Evolutionary conservation across 2,797 vertebrate genomes (phyloP), one percentile per base, ranked within the genome.

Genomic region (Anomalospiza imberbis): DNA sequence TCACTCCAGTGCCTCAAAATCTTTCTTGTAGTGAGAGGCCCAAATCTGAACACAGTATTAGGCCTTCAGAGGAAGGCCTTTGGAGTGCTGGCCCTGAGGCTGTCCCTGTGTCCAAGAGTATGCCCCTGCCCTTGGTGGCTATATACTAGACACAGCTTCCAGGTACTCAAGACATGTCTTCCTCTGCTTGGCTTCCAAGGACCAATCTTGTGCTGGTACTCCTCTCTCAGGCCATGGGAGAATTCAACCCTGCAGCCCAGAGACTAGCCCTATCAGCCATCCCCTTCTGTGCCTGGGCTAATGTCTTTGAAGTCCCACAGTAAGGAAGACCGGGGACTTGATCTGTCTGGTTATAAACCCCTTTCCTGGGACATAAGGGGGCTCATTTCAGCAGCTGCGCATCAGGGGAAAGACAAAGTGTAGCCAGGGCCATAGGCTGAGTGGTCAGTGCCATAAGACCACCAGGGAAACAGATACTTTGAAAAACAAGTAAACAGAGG

Each of bases 111-210:
- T 63, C 51, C 20, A 14, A 36, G n/a, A 65, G 14, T 31, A 15
- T 31, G 29, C 11, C 10, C n/a, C n/a, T 51, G 58, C 17, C 20
- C 38, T 51, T 65, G 14, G n/a, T 19, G 45, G 17, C 29, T 61
- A 16, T 45, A 36, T 54, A 45, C 20, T 45, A 47, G 44, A 38
- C 15, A 51, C n/a, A 58, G 20, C 29, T 71, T 54, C 29, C 34
- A 20, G 32, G 24, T 29, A 10, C 18, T 25, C 32, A n/a, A 45
- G 38, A 45, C 2, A 0, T 5, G 0, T n/a, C 28, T 18, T 77
- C 16, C 9, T 34, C 38, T 16, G 2, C 40, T 73, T 2, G 3
- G 12, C n/a, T 78, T 34, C 45, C 36, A 58, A 10, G 26, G 22
- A 65, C 47, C 36, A 65, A 12, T 2, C 4, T 15, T 0, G 4